Base-by-base conservation (phyloP, 2,888 invertebrate species). In the Junonia oenone region DNA sequence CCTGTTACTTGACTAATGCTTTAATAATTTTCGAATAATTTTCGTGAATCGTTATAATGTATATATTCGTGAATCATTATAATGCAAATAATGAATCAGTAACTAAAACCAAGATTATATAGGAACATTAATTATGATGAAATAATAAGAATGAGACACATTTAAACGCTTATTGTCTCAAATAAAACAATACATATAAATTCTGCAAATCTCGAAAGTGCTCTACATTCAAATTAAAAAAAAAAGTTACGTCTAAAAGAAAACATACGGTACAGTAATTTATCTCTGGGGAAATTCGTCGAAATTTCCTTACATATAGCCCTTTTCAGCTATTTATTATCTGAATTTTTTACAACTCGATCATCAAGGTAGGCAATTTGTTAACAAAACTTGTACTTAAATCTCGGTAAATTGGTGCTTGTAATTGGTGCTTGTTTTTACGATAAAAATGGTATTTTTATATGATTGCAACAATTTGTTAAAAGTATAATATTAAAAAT, bases 241-340 rank as follows among this genome's bases (percentile, higher is more conserved):
- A 48, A 40, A 48, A 45, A 35, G 45, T 33, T 49, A 26, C 29
- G 27, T 17, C 61, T 45, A 37, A 33, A 22, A 49, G 26, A 27
- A 49, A 38, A 67, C 64, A 68, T 67, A 71, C 67, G 67, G 69
- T 68, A 63, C 68, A 68, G 71, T 80, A 81, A 82, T 80, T 75
- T 71, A 69, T 69, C 81, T 72, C 74, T 13, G 46, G 80, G 78
- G 80, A 81, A 79, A 80, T 81, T 69, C 71, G 62, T 64, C 63
- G 66, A 66, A 65, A 66, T 65, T 11, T 38, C 1, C 17, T 2
- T 17, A 38, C 17, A 64, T 63, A 76, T 80, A 72, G 72, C 68
- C 73, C 71, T 67, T 67, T 66, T 68, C 68, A 46, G 50, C 45
- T 43, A 46, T 54, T 58, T 48, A 27, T 40, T 50, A 38, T 49